A percentile compares a stretch with the other conserved stretches of the same genome.
phyloP scores from a whole-genome alignment of 2,888 invertebrate genomes.

The Troilus luridus region DNA sequence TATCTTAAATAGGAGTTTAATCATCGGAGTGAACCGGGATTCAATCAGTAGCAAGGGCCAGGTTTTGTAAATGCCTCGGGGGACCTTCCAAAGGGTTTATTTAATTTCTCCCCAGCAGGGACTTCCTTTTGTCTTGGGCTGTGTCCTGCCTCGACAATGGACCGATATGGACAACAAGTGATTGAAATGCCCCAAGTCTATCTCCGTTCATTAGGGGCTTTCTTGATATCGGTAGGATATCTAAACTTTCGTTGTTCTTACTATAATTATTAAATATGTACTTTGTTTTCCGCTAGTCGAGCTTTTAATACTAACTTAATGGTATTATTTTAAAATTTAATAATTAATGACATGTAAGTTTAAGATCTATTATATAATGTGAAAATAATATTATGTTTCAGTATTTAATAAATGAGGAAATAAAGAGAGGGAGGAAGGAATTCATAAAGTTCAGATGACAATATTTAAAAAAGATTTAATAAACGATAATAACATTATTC shows the following conservation, averaged over 20 bases:
- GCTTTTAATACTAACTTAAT: too few species aligned
- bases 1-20: constrained; percentile 59
- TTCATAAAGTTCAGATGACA: too few species aligned
- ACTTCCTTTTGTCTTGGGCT: not conserved
- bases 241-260: not conserved
- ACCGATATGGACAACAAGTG: constrained; percentile 21
- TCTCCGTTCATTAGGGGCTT: not conserved
- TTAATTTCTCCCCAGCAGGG: constrained; percentile 42
- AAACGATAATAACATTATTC: too few species aligned
- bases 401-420: too few species aligned
- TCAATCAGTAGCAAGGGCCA: constrained; percentile 47
- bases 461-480: too few species aligned
- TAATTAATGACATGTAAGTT: too few species aligned
- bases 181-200: not conserved
- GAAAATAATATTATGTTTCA: too few species aligned
- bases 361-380: too few species aligned
- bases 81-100: constrained; percentile 38
- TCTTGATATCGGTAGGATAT: not conserved
- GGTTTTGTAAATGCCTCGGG: constrained; percentile 14
- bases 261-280: not conserved
- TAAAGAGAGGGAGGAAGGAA: too few species aligned
- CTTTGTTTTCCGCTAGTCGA: too few species aligned
- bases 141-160: not conserved
- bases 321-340: too few species aligned
- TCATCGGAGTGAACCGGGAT: constrained; percentile 56